A percentile compares a stretch with the other conserved stretches of the same genome.
Conservation (phyloP, 2,113 vertebrate species). For the Euleptes europaea region DNA sequence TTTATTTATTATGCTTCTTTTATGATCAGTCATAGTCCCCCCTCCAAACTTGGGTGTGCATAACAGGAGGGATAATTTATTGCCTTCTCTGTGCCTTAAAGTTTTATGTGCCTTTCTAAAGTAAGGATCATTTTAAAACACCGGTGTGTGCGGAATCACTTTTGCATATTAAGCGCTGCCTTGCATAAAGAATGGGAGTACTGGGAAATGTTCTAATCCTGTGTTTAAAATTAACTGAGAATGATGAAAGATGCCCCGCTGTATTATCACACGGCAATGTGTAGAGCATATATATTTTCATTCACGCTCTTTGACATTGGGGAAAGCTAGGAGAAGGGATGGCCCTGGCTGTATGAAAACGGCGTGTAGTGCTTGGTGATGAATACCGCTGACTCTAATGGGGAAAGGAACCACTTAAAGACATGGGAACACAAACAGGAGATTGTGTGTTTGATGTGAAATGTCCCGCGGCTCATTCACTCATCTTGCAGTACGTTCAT, state of each 20-base stretch:
- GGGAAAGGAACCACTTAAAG: background rate
- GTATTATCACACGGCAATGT: constrained; percentile 33
- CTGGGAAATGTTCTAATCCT: constrained; percentile 34
- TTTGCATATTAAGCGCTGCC: constrained; percentile 50
- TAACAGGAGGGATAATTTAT: constrained; percentile 43
- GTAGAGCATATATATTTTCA: constrained; percentile 39
- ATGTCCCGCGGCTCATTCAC: background rate
- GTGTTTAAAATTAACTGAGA: constrained; percentile 21
- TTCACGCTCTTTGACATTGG: constrained; percentile 29
- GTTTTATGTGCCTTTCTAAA: constrained; percentile 39
- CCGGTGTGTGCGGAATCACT: background rate
- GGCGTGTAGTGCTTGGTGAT: background rate
- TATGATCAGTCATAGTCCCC: constrained; percentile 35
- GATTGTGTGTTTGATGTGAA: background rate
- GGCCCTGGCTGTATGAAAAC: background rate
- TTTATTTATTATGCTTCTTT: constrained; percentile 61
- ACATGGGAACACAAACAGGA: background rate
- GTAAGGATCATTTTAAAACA: constrained; percentile 37
- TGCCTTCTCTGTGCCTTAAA: constrained; percentile 29
- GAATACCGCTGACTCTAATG: background rate
- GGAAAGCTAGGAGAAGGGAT: constrained; percentile 34
- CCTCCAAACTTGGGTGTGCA: constrained; percentile 43
- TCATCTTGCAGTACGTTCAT: background rate
- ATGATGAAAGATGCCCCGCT: constrained; percentile 36
- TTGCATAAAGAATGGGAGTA: constrained; percentile 31